Conservation (phyloP, 2,113 vertebrate genomes). For the Stercorarius parasiticus region DNA sequence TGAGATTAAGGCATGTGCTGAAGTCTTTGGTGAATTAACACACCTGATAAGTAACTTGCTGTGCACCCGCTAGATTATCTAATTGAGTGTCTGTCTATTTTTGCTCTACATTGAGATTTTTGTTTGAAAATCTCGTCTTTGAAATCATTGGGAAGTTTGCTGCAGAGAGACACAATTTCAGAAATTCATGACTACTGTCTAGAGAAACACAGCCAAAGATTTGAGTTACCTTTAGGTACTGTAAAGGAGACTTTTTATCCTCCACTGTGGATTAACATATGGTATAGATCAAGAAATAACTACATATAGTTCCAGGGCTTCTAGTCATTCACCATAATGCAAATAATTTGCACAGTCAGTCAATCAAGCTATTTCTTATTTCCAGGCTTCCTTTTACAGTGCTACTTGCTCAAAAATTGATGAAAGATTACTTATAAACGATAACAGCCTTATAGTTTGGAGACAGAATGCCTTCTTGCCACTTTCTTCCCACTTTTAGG, state of each 20-base stretch:
- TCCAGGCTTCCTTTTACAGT: neutral
- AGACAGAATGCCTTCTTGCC: neutral
- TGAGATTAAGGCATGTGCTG: neutral
- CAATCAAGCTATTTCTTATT: neutral
- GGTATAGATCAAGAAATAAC: neutral
- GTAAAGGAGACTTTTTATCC: neutral
- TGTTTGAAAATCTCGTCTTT: neutral
- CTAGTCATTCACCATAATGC: neutral
- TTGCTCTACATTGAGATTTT: neutral
- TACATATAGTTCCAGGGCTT: neutral
- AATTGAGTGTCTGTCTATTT: neutral
- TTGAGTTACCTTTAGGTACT: neutral
- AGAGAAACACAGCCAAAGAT: neutral
- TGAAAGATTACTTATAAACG: neutral
- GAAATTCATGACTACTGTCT: neutral
- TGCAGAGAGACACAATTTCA: neutral
- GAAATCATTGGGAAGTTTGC: neutral
- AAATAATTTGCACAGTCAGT: neutral
- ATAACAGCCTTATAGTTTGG: neutral
- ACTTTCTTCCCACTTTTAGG: neutral
- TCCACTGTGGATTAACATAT: neutral
- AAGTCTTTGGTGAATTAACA: neutral
- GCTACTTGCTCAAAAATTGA: neutral
- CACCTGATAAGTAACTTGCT: neutral
- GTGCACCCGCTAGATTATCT: neutral